Evolutionary conservation across 2,797 vertebrate species (phyloP).

Genomic region (Alectoris magna): DNA sequence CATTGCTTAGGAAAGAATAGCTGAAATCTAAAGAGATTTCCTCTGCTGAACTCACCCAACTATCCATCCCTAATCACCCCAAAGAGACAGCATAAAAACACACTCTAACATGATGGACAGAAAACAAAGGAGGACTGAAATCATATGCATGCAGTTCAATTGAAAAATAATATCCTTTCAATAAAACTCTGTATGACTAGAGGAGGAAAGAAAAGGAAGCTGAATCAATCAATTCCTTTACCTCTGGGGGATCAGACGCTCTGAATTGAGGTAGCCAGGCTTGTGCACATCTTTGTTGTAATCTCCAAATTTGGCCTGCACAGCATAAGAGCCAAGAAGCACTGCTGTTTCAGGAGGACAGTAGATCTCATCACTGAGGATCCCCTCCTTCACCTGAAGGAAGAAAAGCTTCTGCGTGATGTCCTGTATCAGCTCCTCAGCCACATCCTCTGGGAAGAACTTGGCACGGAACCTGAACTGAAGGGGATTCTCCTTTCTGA

Average conservation of each 20-base stretch:
- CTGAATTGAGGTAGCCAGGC: slow-evolving; percentile 90
- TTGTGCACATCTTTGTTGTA: slow-evolving; percentile 89
- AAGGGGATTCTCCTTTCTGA: slow-evolving; percentile 93
- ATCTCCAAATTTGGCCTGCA: slow-evolving; percentile 96
- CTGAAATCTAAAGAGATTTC: not conserved
- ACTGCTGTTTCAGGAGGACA: slow-evolving; percentile 97
- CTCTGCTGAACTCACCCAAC: not conserved
- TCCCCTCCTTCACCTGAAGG: slow-evolving; percentile 94
- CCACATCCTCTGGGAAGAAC: slow-evolving; percentile 96
- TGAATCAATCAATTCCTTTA: slow-evolving; percentile 57
- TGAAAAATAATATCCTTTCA: not conserved
- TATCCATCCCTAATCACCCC: not conserved
- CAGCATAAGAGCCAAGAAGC: slow-evolving; percentile 94
- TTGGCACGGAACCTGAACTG: slow-evolving; percentile 96
- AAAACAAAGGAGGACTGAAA: not conserved
- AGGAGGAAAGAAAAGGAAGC: not conserved
- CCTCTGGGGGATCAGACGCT: slow-evolving; percentile 93
- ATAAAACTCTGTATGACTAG: not conserved
- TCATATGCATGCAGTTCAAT: not conserved
- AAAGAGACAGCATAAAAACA: not conserved
- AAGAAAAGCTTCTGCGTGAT: slow-evolving; percentile 98
- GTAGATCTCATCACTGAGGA: slow-evolving; percentile 94
- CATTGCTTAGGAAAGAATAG: not conserved
- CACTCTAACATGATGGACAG: not conserved
- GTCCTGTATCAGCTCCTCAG: slow-evolving; percentile 96